These are phyloP conservation scores for Pangasianodon gigas DNA, from an alignment of 2,113 vertebrate species.

Conservation along the genomic window DNA sequence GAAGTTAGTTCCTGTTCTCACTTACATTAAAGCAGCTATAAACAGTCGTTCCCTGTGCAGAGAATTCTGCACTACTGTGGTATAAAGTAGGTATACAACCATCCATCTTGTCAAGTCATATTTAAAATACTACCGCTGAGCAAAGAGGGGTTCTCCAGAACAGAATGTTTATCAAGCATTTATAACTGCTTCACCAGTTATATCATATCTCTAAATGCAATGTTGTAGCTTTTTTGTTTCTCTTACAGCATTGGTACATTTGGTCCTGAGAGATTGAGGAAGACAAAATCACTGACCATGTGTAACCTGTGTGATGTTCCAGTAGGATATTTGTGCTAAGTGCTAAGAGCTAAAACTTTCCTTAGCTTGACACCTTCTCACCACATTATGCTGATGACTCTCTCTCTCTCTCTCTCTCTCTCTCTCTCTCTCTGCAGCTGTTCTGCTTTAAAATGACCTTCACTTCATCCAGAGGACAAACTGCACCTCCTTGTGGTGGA, in stretches of 20 bases:
- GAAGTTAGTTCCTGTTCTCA: too few relatives aligned
- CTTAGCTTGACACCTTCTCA: not conserved
- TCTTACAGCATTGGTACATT: not conserved
- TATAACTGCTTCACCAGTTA: not conserved
- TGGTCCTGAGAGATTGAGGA: not conserved
- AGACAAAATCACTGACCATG: not conserved
- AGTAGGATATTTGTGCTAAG: not conserved
- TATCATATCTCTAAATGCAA: too few relatives aligned
- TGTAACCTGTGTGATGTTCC: not conserved
- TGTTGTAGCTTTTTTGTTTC: not conserved
- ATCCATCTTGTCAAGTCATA: not conserved
- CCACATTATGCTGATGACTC: not conserved
- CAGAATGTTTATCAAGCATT: not conserved
- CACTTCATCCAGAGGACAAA: constrained; percentile 16
- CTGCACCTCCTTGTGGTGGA: constrained; percentile 44
- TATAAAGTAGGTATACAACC: not conserved
- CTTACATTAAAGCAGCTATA: too few relatives aligned
- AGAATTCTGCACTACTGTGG: too few relatives aligned
- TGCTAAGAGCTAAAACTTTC: not conserved
- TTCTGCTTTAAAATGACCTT: constrained; percentile 15
- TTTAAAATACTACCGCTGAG: not conserved
- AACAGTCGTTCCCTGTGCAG: too few relatives aligned
- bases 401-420: not conserved
- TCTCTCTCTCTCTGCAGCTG: not conserved
- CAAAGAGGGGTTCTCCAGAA: not conserved